Conservation (phyloP, 2,113 vertebrate genomes). For the Lynx canadensis region DNA sequence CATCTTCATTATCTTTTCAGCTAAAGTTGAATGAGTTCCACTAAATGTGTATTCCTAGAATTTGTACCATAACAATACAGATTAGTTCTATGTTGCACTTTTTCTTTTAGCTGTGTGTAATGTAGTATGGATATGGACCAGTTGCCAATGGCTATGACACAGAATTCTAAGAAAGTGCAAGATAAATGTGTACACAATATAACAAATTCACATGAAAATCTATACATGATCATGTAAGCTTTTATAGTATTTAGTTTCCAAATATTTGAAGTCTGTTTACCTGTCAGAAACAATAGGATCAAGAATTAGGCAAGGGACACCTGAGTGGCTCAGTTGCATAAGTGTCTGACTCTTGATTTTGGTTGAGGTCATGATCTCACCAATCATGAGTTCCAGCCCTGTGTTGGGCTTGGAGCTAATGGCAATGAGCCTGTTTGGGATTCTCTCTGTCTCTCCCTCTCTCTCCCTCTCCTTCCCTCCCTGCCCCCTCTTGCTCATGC, state of each 20-base stretch:
- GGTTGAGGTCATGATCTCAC: no score
- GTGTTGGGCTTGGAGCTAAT: no score
- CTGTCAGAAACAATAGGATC: neutral
- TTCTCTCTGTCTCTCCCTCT: no score
- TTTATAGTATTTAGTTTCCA: neutral
- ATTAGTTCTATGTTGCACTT: neutral
- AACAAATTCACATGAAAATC: neutral
- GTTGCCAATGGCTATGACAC: neutral
- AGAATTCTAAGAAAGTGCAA: neutral
- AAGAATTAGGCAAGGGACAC: neutral
- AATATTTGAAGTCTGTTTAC: neutral
- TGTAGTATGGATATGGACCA: neutral
- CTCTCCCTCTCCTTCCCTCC: no score
- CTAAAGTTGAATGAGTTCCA: neutral
- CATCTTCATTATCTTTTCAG: neutral
- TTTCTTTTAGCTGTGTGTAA: neutral
- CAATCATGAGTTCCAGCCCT: no score
- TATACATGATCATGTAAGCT: neutral
- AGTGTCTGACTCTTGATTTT: no score
- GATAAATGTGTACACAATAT: neutral
- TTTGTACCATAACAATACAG: neutral
- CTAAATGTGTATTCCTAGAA: neutral
- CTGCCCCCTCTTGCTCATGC: no score
- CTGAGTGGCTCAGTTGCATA: no score
- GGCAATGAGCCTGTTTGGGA: no score